Evolutionary conservation across 2,888 invertebrate genomes (phyloP), one percentile per base, ranked within the genome.

Genomic region (Nephrotoma guestfalica): DNA sequence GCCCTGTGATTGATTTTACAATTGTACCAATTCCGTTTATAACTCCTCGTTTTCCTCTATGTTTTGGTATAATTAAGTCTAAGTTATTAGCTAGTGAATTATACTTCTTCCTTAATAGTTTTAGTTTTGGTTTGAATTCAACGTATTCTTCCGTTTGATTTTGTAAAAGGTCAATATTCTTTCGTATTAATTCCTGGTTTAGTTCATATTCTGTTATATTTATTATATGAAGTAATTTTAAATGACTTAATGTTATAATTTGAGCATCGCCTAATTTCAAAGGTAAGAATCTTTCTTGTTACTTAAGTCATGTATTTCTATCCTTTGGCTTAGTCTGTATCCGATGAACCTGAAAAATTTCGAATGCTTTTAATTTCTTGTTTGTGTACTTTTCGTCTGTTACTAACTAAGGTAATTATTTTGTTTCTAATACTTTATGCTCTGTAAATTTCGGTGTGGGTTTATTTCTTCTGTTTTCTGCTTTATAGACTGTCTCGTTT

Each of bases 391-490:
- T n/a, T n/a, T n/a, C 57, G 57, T 30, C 86, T 43, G 86, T 42
- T 30, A 57, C 57, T 15, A 15, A 57, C 13, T 57, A 57, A 11
- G 18, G 57, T 13, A 15, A 57, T 57, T 57, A 3, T 57, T 11
- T 86, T 86, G 85, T 87, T 71, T 87, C n/a, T 18, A 15, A n/a
- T 6, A 86, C 57, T 86, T 86, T 87, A 86, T 87, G 86, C 42
- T 83, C 47, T 3, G 85, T 84, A 57, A 87, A 87, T 86, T 85
- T 57, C 9, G 47, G 47, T 9, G 47, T 3, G 11, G 4, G n/a
- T 47, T 47, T 47, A 47, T 47, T 47, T 86, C 86, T 83, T 86
- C 86, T 86, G 43, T 86, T 84, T 30, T 86, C 87, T 6, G 47
- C 43, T 86, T 86, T 86, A 45, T 86, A 86, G 40, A 86, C 40